These are phyloP conservation scores for Mycteria americana DNA, from an alignment of 2,797 vertebrate species.

Conservation along the genomic window DNA sequence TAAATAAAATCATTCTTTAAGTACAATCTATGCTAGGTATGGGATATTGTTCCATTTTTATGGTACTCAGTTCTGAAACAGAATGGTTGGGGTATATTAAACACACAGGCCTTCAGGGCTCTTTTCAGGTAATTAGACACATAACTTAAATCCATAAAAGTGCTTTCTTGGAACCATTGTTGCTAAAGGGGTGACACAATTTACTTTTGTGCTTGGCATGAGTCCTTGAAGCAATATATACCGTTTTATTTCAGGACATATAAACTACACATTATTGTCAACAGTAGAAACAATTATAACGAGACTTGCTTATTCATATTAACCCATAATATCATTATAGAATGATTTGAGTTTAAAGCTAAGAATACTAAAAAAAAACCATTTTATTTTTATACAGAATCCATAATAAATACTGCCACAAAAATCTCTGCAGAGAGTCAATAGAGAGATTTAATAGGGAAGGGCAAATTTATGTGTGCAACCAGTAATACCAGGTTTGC, in stretches of 20 bases:
- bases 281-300: conserved; percentile 31
- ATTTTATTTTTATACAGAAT: background rate
- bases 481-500: background rate
- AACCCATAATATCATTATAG: background rate
- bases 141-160: conserved; percentile 43
- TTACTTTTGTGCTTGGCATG: conserved; percentile 40
- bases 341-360: conserved; percentile 19
- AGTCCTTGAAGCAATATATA: background rate
- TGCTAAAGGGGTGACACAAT: conserved; percentile 21
- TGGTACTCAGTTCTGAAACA: background rate
- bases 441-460: background rate
- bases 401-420: background rate
- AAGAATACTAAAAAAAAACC: background rate
- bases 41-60: background rate
- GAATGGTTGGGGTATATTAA: conserved; percentile 28
- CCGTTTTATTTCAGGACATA: conserved; percentile 38
- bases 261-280: conserved; percentile 30
- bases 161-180: conserved; percentile 4
- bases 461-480: background rate
- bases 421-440: background rate
- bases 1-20: background rate
- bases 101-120: background rate
- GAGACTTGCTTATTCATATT: conserved; percentile 16
- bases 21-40: background rate
- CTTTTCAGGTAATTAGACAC: conserved; percentile 33